Conservation (phyloP, 2,888 invertebrate genomes). For the Tyria jacobaeae region DNA sequence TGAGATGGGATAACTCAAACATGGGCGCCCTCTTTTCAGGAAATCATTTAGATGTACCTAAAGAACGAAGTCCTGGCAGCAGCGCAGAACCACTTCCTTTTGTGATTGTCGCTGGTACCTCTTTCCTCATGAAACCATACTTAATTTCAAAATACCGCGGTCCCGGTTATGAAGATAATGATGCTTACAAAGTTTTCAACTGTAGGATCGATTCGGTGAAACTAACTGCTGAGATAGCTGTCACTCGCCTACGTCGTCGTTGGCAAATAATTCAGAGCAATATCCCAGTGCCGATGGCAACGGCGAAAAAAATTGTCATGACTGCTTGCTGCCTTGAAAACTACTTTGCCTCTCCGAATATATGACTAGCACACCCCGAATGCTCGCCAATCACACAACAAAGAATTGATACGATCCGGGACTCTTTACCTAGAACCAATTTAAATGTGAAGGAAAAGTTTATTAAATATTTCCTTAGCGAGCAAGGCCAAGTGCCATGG, state of each 20-base stretch:
- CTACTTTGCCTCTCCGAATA: not conserved
- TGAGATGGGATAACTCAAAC: slow-evolving; percentile 1
- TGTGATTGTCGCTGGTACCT: slow-evolving; percentile 10
- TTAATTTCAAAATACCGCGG: not conserved
- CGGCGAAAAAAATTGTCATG: not conserved
- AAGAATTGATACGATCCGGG: not conserved
- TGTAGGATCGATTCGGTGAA: slow-evolving; percentile 8
- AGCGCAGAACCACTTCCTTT: not conserved
- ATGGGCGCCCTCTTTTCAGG: not conserved
- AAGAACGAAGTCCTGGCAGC: not conserved
- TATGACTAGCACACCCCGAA: not conserved
- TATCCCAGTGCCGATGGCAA: slow-evolving; percentile 1
- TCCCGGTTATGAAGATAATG: not conserved
- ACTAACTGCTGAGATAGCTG: not conserved
- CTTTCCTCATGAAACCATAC: slow-evolving; percentile 5
- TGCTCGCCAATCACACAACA: not conserved
- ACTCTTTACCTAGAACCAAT: not conserved
- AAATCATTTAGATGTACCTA: not conserved
- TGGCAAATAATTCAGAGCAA: slow-evolving; percentile 8
- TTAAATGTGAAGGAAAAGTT: not conserved
- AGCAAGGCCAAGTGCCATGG: slow-evolving; percentile 2
- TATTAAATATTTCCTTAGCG: slow-evolving; percentile 8
- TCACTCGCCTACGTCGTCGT: slow-evolving; percentile 12
- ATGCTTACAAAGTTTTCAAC: slow-evolving; percentile 9
- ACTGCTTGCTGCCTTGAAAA: slow-evolving; percentile 12